Evolutionary conservation across 92 coral and sea anemone species (phyloP).

Genomic region (Bergia sp.): DNA sequence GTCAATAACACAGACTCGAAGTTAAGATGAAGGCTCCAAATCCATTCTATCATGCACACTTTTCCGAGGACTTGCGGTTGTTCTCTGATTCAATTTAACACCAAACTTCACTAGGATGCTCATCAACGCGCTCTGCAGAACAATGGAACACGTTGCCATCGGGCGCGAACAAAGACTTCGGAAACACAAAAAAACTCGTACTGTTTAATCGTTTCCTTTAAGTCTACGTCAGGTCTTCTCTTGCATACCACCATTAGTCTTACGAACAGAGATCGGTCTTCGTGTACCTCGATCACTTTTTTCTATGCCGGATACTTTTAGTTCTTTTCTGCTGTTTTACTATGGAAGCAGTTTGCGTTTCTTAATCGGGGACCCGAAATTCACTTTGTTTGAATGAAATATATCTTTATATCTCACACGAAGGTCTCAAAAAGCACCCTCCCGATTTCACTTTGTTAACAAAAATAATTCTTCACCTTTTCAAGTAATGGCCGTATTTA

Average conservation of each 20-base stretch:
- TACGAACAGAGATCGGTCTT: not conserved
- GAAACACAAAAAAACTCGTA: not conserved
- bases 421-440: not conserved
- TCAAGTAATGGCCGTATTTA: too few relatives aligned
- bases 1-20: not conserved
- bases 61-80: not conserved
- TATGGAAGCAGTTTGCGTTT: not conserved
- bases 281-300: not conserved
- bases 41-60: not conserved
- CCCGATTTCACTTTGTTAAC: not conserved
- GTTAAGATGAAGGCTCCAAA: not conserved
- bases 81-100: not conserved
- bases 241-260: not conserved
- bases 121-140: not conserved
- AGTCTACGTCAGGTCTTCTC: not conserved
- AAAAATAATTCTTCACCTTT: too few relatives aligned
- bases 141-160: not conserved
- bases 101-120: not conserved
- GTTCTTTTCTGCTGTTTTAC: not conserved
- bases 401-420: not conserved
- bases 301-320: not conserved
- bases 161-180: not conserved
- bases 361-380: not conserved
- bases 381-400: not conserved
- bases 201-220: not conserved